phyloP scores from a whole-genome alignment of 2,113 vertebrate genomes.

The Melozone crissalis region DNA sequence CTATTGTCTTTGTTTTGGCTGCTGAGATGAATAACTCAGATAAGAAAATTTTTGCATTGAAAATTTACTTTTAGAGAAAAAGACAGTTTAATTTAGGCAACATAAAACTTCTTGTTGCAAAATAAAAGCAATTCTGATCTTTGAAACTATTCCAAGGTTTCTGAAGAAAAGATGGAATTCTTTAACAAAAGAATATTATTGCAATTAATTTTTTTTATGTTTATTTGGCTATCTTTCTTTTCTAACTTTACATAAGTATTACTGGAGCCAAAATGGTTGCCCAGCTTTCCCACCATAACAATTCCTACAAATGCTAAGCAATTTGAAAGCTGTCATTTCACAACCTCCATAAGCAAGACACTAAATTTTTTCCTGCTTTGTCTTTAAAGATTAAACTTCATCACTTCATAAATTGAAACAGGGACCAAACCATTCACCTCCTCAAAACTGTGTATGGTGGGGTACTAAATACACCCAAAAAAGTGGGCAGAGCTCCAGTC shows the following conservation, averaged over 20 bases:
- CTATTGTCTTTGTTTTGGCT: background rate
- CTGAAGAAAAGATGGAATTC: background rate
- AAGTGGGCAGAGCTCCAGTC: background rate
- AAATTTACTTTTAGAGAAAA: background rate
- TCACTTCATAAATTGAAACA: background rate
- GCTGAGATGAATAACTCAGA: background rate
- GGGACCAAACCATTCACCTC: background rate
- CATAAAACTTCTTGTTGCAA: background rate
- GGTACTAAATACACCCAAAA: background rate
- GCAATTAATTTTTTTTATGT: background rate
- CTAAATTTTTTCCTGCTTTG: background rate
- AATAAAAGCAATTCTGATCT: background rate
- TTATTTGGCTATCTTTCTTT: background rate
- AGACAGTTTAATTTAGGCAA: background rate
- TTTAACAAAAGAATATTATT: background rate
- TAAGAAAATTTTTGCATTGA: background rate
- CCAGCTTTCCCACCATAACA: background rate
- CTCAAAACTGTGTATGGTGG: background rate
- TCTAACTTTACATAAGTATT: rapidly evolving
- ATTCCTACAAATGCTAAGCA: background rate
- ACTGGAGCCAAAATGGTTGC: background rate
- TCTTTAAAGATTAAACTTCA: background rate
- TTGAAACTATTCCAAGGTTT: background rate
- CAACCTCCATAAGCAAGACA: rapidly evolving
- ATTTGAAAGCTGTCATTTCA: background rate